Conservation (phyloP, 2,113 vertebrate species). For the Callospermophilus lateralis region DNA sequence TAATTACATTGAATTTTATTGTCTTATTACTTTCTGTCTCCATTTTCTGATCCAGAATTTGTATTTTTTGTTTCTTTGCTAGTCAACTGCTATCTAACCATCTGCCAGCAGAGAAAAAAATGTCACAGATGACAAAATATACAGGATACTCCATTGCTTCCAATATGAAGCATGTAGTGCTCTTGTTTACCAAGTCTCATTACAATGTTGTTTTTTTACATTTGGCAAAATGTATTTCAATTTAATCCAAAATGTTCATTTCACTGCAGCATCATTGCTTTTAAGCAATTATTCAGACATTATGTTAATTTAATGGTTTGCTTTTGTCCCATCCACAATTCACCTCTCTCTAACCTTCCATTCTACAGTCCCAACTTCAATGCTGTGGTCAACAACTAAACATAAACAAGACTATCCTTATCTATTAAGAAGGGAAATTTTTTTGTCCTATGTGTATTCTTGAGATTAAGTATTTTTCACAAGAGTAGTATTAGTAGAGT, state of each 20-base stretch:
- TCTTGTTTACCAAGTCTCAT: background rate
- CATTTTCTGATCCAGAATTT: background rate
- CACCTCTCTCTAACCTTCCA: background rate
- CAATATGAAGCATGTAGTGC: background rate
- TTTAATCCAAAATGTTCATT: background rate
- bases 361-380: background rate
- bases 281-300: background rate
- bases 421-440: background rate
- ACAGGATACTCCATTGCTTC: background rate
- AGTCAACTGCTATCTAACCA: background rate
- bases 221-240: background rate
- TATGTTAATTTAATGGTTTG: background rate
- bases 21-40: background rate
- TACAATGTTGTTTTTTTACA: background rate
- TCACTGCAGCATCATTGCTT: background rate
- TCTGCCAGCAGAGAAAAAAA: background rate
- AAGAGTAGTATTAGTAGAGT: background rate
- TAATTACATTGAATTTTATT: background rate
- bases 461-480: too few species aligned
- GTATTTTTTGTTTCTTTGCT: background rate
- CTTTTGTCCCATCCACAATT: background rate
- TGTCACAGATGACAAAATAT: background rate
- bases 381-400: background rate
- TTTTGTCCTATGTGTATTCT: background rate
- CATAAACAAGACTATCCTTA: background rate